phyloP scores from a whole-genome alignment of 2,113 vertebrate genomes.

The Chunga burmeisteri region DNA sequence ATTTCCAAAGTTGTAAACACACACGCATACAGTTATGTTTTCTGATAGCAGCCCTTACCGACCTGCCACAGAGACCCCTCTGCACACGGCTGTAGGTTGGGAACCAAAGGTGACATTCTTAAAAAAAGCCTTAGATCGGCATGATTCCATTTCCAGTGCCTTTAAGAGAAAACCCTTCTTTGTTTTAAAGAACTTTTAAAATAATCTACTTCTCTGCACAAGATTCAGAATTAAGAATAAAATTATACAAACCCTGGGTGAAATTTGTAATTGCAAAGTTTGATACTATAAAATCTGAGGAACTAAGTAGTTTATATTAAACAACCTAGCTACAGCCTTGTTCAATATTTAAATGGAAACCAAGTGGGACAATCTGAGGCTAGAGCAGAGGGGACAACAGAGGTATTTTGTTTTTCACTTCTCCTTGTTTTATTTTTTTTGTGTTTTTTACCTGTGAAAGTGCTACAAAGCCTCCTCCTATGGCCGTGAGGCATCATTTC shows the following conservation, averaged over 20 bases:
- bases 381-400: background rate
- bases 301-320: background rate
- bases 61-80: background rate
- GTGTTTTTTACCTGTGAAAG: background rate
- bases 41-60: background rate
- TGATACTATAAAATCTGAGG: background rate
- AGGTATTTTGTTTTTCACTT: background rate
- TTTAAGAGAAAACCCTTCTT: background rate
- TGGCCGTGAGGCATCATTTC: background rate
- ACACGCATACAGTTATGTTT: background rate
- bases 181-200: background rate
- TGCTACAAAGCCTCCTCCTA: background rate
- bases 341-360: background rate
- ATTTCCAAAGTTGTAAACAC: background rate
- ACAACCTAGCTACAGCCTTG: background rate
- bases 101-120: background rate
- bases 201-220: background rate
- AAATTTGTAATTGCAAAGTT: background rate
- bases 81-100: background rate
- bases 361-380: background rate
- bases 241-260: background rate
- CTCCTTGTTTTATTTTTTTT: background rate
- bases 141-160: background rate
- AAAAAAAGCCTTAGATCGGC: background rate
- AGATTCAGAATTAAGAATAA: background rate